These are phyloP conservation scores for Nudaria mundana DNA, from an alignment of 2,888 invertebrate genomes.

Conservation along the genomic window DNA sequence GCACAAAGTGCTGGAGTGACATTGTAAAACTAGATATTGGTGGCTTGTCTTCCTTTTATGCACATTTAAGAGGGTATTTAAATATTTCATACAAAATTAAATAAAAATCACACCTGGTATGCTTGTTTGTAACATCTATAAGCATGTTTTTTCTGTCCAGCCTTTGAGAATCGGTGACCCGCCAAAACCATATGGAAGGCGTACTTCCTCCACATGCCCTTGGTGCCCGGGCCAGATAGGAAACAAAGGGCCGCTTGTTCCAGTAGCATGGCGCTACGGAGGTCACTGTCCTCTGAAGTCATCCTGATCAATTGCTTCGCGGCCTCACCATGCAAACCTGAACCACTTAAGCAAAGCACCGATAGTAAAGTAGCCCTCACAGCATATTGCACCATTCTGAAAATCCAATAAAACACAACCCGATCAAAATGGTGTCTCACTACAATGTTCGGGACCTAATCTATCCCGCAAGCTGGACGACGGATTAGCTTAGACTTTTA, in stretches of 20 bases:
- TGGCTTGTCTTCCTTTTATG: no score
- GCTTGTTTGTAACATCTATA: slow-evolving; percentile 96
- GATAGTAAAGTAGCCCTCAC: slow-evolving; percentile 95
- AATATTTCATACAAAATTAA: no score
- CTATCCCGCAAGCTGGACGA: no score
- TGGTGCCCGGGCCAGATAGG: slow-evolving; percentile 81
- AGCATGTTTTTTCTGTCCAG: slow-evolving; percentile 95
- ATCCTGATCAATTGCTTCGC: slow-evolving; percentile 96
- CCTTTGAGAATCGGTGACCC: slow-evolving; percentile 96
- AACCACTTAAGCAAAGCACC: slow-evolving; percentile 91
- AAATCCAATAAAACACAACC: slow-evolving; percentile 8
- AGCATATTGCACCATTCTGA: slow-evolving; percentile 94
- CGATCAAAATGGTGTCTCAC: neutral
- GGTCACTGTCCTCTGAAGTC: slow-evolving; percentile 98
- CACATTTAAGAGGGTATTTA: no score
- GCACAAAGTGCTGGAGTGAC: no score
- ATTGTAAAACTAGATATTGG: no score
- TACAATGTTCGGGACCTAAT: neutral
- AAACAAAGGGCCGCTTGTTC: slow-evolving; percentile 98
- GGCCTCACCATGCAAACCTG: slow-evolving; percentile 93
- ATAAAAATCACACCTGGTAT: slow-evolving; percentile 83
- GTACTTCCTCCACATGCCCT: slow-evolving; percentile 93
- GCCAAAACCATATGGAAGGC: slow-evolving; percentile 98
- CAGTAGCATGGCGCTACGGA: slow-evolving; percentile 94
- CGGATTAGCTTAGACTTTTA: no score